These are phyloP conservation scores for Papilio gigon DNA, from an alignment of 2,888 invertebrate genomes.

Conservation along the genomic window DNA sequence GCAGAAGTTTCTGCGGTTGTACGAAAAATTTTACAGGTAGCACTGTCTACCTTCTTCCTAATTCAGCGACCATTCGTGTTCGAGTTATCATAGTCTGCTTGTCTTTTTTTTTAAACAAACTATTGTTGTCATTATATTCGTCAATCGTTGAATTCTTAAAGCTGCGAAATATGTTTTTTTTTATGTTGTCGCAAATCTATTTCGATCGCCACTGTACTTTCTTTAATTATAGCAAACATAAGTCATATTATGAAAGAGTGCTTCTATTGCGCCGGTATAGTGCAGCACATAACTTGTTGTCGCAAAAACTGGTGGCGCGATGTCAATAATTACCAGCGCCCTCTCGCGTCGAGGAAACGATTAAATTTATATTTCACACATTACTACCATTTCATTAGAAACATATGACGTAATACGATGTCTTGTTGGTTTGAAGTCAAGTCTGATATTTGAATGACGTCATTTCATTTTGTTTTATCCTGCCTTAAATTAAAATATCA, in stretches of 20 bases:
- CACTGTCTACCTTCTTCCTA: too few relatives aligned
- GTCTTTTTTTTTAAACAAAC: too few relatives aligned
- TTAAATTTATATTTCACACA: constrained; percentile 25
- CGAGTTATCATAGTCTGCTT: too few relatives aligned
- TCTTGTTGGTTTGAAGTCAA: too few relatives aligned
- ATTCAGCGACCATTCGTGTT: too few relatives aligned
- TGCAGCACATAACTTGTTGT: constrained; percentile 19
- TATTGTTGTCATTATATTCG: too few relatives aligned
- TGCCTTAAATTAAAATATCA: too few relatives aligned
- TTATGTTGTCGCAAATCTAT: not conserved
- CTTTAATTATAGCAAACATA: constrained; percentile 35
- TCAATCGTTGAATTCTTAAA: not conserved
- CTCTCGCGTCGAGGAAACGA: not conserved
- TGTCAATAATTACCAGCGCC: constrained; percentile 22
- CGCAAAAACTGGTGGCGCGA: constrained; percentile 31
- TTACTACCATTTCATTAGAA: constrained; percentile 20
- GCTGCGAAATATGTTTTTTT: not conserved
- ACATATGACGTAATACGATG: not conserved
- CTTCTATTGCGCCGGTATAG: constrained; percentile 23
- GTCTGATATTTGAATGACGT: too few relatives aligned
- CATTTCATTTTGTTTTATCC: too few relatives aligned
- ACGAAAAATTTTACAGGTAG: too few relatives aligned
- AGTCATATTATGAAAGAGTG: constrained; percentile 34
- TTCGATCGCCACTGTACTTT: constrained; percentile 29
- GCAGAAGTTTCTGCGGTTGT: too few relatives aligned